A percentile compares a stretch with the other conserved stretches of the same genome.
These are phyloP conservation scores for Coptotermes formosanus DNA, from an alignment of 1,140 invertebrate genomes.

Conservation along the genomic window DNA sequence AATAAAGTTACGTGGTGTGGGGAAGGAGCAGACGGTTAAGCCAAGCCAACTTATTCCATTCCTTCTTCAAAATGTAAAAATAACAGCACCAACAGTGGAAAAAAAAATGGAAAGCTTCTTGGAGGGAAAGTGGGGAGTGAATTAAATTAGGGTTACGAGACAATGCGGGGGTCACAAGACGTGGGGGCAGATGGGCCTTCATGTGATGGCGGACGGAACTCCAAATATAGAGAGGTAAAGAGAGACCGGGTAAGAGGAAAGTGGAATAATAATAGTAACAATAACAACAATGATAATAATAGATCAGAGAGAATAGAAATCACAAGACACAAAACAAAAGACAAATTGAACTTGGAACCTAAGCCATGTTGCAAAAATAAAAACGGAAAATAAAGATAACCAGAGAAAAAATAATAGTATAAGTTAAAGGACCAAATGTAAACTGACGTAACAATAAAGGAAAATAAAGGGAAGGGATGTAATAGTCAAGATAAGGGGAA, in stretches of 20 bases:
- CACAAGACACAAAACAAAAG: background rate
- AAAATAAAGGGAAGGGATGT: background rate
- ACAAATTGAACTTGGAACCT: background rate
- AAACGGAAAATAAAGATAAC: background rate
- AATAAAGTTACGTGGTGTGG: background rate
- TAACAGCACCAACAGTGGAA: background rate
- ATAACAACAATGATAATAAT: background rate
- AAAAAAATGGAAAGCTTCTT: background rate
- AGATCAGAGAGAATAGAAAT: background rate
- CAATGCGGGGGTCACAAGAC: background rate
- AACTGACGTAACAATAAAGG: background rate
- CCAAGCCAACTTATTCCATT: background rate
- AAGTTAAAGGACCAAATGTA: background rate
- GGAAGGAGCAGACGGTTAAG: background rate
- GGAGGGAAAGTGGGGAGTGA: background rate
- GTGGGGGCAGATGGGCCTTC: background rate
- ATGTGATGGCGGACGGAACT: background rate
- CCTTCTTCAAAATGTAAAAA: slow-evolving; percentile 17
- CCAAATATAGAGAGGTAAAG: no score
- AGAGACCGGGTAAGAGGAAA: background rate
- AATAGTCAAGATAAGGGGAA: background rate
- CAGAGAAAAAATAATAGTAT: background rate
- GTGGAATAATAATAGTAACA: background rate
- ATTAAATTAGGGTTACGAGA: slow-evolving; percentile 4
- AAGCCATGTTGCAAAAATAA: background rate